Evolutionary conservation across 2,888 invertebrate species (phyloP), one percentile per base, ranked within the genome.

Genomic region (Drosophila ustulata): DNA sequence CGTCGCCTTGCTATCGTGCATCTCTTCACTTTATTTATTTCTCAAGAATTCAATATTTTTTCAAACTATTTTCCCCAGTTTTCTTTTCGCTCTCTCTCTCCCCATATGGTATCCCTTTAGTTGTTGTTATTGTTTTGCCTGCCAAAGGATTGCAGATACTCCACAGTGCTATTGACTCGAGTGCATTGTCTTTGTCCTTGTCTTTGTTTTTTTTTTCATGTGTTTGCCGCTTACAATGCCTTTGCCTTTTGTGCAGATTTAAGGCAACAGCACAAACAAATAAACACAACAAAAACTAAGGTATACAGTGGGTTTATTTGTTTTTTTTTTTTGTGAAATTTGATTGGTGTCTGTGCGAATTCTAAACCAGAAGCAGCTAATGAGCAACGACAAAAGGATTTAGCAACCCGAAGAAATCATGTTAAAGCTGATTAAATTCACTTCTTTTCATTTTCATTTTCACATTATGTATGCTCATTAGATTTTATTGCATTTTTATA

Each of bases 11-110:
- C 11, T 1, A 41, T 41, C 18, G 61, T 49, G 66, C 80, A 69
- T 69, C 76, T 68, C 76, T 76, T 70, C 71, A 76, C 83, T 86
- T 88, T 84, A 86, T 86, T 85, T 84, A 88, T 88, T 83, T 86
- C 84, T 77, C 63, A 71, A 79, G 79, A 81, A 85, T 83, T 86
- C 84, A 75, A 80, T 85, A 78, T 82, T 78, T 80, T 82, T 82
- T 77, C 66, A 57, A 80, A 75, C 86, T 80, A 74, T 83, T 88
- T 78, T 61, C 45, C 45, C 61, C 73, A 46, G 11, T 3, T 70
- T 82, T 3, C 28, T 28, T 9, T 32, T 32, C 18, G 18, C 18
- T 32, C 9, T 32, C 9, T 32, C 8, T 32, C 9, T 70, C 43
- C 18, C 18, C 18, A 61, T 68, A 77, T 55, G 55, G n/a, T 3